Evolutionary conservation across 2,888 invertebrate genomes (phyloP), one percentile per base, ranked within the genome.

Genomic region (Eurytoma californica): DNA sequence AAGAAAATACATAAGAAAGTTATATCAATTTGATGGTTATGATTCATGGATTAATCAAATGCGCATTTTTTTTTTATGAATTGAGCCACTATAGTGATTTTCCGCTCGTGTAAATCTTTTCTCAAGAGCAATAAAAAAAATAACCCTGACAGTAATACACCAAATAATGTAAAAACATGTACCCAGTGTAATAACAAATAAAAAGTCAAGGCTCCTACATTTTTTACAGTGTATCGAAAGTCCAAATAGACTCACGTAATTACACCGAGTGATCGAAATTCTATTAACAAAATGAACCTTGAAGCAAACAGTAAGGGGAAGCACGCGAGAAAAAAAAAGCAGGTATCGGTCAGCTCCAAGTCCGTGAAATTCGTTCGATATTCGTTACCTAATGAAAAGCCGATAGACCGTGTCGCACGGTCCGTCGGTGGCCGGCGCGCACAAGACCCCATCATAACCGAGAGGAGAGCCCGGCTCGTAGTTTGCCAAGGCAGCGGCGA

Each of bases 361-460:
- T 53, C 53, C 53, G 53, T 53, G n/a, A n/a, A 53, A 53, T 53
- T n/a, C n/a, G 16, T 53, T n/a, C 53, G n/a, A 14, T n/a, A n/a
- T n/a, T 63, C 30, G 30, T 63, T 63, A 30, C 39, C 39, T 30
- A 30, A 39, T 16, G 39, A 63, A 63, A n/a, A n/a, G 16, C 39
- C 39, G 39, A 30, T 30, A 63, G 14, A 63, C 47, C 39, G 39
- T 39, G 30, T n/a, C n/a, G 39, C 39, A n/a, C n/a, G n/a, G n/a
- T n/a, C n/a, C n/a, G n/a, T n/a, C n/a, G n/a, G 30, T 4, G 39
- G 2, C 3, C 63, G n/a, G 16, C n/a, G 39, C 20, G 3, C 14
- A 55, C 30, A 69, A 30, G 18, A 47, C 28, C 28, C 58, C n/a
- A 24, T 14, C 67, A 55, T 28, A 47, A 58, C n/a, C 60, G 57